These are phyloP conservation scores for Shinisaurus crocodilurus DNA, from an alignment of 2,113 vertebrate genomes.

Conservation along the genomic window DNA sequence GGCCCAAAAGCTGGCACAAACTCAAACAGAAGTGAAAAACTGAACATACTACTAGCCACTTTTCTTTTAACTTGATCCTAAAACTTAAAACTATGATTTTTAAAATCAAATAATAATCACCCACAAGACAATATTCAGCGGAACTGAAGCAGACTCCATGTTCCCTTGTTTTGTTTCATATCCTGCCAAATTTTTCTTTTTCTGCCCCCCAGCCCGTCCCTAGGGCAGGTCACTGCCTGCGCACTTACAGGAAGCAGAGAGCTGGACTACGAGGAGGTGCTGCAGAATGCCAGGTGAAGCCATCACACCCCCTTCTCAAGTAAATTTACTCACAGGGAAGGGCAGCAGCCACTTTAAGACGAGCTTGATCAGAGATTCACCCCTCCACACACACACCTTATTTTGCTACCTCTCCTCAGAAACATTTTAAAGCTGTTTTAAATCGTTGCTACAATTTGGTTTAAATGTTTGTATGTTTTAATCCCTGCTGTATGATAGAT, in stretches of 20 bases:
- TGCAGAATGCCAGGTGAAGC: background rate
- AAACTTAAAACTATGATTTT: too few relatives aligned
- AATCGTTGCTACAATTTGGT: too few relatives aligned
- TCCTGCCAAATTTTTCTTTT: too few relatives aligned
- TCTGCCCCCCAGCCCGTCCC: background rate
- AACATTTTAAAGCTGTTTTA: background rate
- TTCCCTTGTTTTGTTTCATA: too few relatives aligned
- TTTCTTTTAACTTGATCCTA: too few relatives aligned
- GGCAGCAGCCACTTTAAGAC: background rate
- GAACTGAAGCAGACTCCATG: too few relatives aligned
- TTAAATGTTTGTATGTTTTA: too few relatives aligned
- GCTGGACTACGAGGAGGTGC: background rate
- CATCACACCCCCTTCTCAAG: background rate
- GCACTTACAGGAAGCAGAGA: background rate
- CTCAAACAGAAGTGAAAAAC: too few relatives aligned
- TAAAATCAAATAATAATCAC: too few relatives aligned
- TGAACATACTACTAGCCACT: too few relatives aligned
- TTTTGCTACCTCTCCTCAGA: background rate
- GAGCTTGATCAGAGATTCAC: background rate
- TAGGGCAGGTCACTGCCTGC: background rate
- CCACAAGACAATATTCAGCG: background rate
- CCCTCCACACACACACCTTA: too few relatives aligned
- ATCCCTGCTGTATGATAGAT: too few relatives aligned
- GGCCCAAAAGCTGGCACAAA: background rate
- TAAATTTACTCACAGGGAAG: background rate